Conservation (phyloP, 2,888 invertebrate genomes). For the Neuroscelio doddi region DNA sequence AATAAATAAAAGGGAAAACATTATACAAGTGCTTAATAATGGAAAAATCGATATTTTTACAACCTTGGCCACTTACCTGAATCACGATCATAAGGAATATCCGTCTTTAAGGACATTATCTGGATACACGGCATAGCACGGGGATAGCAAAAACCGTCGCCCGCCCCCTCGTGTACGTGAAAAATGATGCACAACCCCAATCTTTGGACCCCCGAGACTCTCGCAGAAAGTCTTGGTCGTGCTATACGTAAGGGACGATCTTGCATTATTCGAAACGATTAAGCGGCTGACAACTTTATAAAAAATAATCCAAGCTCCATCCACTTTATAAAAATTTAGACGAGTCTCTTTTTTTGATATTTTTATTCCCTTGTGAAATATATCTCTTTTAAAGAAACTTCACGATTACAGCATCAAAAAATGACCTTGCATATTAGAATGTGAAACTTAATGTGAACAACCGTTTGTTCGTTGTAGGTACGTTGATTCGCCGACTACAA, state of each 20-base stretch:
- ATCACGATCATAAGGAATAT: conserved; percentile 62
- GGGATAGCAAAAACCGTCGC: conserved; percentile 66
- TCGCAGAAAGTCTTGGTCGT: conserved; percentile 61
- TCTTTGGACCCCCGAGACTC: conserved; percentile 60
- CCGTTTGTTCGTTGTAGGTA: conserved; percentile 56
- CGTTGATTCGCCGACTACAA: conserved; percentile 58
- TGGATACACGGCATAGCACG: conserved; percentile 58
- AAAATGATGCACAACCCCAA: conserved; percentile 71
- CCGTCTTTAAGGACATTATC: conserved; percentile 71
- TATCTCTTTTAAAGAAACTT: no score
- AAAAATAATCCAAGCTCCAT: conserved; percentile 52
- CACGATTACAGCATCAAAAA: no score
- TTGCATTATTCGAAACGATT: conserved; percentile 63
- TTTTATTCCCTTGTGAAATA: no score
- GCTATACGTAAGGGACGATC: conserved; percentile 55
- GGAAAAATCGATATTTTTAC: conserved; percentile 2
- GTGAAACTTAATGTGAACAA: no score
- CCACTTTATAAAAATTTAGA: conserved; percentile 17
- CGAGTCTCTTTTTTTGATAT: neutral
- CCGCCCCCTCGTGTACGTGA: conserved; percentile 70
- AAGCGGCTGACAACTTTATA: conserved; percentile 59
- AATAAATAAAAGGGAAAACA: no score
- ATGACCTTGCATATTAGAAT: no score
- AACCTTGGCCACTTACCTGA: conserved; percentile 53
- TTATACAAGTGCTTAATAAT: no score